Evolutionary conservation across 2,797 vertebrate genomes (phyloP), one percentile per base, ranked within the genome.

Genomic region (Acipenser ruthenus): DNA sequence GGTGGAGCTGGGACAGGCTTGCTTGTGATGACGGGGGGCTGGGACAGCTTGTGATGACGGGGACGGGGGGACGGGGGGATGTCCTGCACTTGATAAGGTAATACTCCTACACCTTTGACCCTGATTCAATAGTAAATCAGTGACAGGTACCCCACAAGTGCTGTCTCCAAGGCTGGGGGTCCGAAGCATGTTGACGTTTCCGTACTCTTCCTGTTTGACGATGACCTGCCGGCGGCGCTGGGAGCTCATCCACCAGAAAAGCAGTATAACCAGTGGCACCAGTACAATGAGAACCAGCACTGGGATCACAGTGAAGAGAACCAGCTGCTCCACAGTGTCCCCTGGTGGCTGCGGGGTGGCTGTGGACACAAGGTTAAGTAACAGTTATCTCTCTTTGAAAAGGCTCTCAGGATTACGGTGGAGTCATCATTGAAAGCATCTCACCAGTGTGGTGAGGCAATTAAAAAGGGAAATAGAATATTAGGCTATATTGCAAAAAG

Each of bases 151-250:
- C 68, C 91, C 92, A 1, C 96, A 84, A 60, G 93, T 93, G 80
- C 93, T 93, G 78, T 98, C 95, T 8, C 89, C 91, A 73, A 89
- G 82, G 53, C 81, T 82, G 7, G 93, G 88, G 0, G 91, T 69
- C 82, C 95, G 96, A 72, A 91, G 74, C 84, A 93, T 87, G 75
- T 88, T 86, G 7, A 78, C 75, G 53, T 94, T 87, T 0, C 76
- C 88, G 37, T 90, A 80, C 58, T 92, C 84, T 0, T 71, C 71
- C 6, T 80, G 80, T 67, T 65, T 77, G 56, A 69, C 72, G 61
- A 71, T 79, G 64, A 76, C 79, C 64, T 81, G 84, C 69, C 82
- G 73, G 23, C 23, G 23, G 23, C 23, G 23, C 4, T 37, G 23
- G 23, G 23, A 2, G 23, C 4, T 37, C 23, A 85, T 10, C 63